phyloP scores from a whole-genome alignment of 2,888 invertebrate species.

The Psococerastis gibbosa region DNA sequence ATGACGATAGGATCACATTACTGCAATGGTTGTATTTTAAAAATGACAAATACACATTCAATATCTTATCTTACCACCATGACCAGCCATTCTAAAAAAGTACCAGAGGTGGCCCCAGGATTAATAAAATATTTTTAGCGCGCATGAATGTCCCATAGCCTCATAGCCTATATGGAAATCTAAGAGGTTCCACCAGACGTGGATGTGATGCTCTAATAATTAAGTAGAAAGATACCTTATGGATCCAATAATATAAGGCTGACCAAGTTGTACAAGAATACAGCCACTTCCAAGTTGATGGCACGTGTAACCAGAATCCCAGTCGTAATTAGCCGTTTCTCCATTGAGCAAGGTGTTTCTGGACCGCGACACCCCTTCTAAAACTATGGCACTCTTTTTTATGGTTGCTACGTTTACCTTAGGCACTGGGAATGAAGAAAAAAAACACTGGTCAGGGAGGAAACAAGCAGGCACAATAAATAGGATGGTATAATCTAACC shows the following conservation, averaged over 20 bases:
- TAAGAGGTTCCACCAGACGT: not conserved
- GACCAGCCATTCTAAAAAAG: too few relatives aligned
- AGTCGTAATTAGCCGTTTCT: slow-evolving; percentile 86
- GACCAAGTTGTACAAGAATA: slow-evolving; percentile 86
- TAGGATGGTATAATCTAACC: slow-evolving; percentile 11
- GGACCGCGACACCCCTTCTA: slow-evolving; percentile 86
- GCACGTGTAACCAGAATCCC: slow-evolving; percentile 97
- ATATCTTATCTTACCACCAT: too few relatives aligned
- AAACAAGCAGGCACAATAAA: too few relatives aligned
- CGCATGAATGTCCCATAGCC: too few relatives aligned
- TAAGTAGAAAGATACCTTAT: slow-evolving; percentile 36
- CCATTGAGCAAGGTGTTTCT: slow-evolving; percentile 93
- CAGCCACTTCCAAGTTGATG: slow-evolving; percentile 90
- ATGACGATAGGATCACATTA: too few relatives aligned
- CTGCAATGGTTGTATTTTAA: too few relatives aligned
- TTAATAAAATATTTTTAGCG: too few relatives aligned
- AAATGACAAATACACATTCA: too few relatives aligned
- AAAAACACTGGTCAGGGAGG: too few relatives aligned
- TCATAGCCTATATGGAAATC: too few relatives aligned
- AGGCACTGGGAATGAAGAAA: slow-evolving; percentile 47
- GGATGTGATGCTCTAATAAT: slow-evolving; percentile 2
- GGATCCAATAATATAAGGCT: slow-evolving; percentile 83
- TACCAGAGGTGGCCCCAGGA: too few relatives aligned
- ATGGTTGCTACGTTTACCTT: slow-evolving; percentile 82
- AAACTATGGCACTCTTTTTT: slow-evolving; percentile 75